Evolutionary conservation across 2,888 invertebrate genomes (phyloP).

Genomic region (Pseudoips prasinana): DNA sequence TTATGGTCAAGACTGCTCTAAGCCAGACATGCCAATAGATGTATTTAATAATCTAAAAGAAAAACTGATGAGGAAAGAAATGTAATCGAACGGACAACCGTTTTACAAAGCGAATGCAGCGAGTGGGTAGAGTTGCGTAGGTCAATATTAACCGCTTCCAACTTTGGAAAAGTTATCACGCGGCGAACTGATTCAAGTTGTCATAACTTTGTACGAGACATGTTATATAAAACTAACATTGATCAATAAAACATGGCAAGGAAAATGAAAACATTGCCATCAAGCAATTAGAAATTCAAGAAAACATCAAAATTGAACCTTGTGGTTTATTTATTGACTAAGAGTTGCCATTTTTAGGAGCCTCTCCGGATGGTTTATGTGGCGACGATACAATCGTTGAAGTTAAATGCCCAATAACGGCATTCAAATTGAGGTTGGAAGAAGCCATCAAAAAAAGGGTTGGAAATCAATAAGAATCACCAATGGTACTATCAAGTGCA

Average conservation of each 20-base stretch:
- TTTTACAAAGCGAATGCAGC: conserved; percentile 1
- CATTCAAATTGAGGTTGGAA: conserved; percentile 1
- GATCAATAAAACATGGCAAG: conserved; percentile 6
- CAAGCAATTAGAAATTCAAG: conserved; percentile 2
- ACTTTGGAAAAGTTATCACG: conserved; percentile 3
- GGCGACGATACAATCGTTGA: conserved; percentile 2
- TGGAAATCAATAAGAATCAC: not conserved
- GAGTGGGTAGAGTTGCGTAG: conserved; percentile 7
- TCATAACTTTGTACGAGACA: not conserved
- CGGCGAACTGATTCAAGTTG: conserved; percentile 4
- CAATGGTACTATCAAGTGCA: conserved; percentile 7
- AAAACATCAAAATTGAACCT: conserved; percentile 3
- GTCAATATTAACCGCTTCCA: conserved; percentile 1
- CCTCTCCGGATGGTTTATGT: conserved; percentile 3
- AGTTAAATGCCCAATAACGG: conserved; percentile 4
- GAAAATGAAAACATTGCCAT: conserved; percentile 2
- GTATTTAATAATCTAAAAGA: conserved; percentile 4
- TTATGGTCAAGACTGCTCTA: conserved; percentile 4
- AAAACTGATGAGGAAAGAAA: not conserved
- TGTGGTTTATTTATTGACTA: conserved; percentile 6
- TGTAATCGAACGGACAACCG: conserved; percentile 2
- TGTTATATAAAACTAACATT: conserved; percentile 2
- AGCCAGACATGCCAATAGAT: not conserved
- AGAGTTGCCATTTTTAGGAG: conserved; percentile 3
- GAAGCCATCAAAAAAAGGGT: conserved; percentile 1